Conservation (phyloP, 2,888 invertebrate genomes). For the Calameuta filiformis region DNA sequence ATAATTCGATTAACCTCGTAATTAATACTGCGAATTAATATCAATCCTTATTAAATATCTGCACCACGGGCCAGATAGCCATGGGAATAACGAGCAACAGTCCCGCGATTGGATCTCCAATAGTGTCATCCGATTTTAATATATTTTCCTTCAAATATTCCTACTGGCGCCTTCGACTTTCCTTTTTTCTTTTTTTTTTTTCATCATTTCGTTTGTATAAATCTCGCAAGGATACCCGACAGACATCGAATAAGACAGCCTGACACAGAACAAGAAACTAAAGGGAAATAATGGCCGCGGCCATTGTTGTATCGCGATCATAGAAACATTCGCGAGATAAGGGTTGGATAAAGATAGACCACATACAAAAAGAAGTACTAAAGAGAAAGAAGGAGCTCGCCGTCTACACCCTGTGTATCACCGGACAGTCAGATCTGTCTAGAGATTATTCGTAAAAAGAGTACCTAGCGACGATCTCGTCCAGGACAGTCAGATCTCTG, state of each 20-base stretch:
- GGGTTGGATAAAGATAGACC: conserved; percentile 8
- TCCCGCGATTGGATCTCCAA: neutral
- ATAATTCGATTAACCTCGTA: conserved; percentile 50
- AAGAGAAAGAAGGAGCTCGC: conserved; percentile 25
- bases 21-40: conserved; percentile 64
- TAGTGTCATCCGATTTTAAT: neutral
- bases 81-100: conserved; percentile 31
- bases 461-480: conserved; percentile 1
- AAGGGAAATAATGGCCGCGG: conserved; percentile 27
- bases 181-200: neutral
- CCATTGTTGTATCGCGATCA: neutral
- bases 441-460: conserved; percentile 3
- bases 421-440: conserved; percentile 18
- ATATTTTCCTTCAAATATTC: neutral
- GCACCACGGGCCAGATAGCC: conserved; percentile 54
- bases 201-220: neutral
- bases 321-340: neutral
- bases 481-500: conserved; percentile 5
- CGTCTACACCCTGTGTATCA: conserved; percentile 26
- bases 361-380: conserved; percentile 28
- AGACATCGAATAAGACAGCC: conserved; percentile 1
- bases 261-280: conserved; percentile 18
- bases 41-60: conserved; percentile 48
- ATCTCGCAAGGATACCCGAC: neutral
- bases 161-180: neutral